A percentile compares a stretch with the other conserved stretches of the same genome.
Conservation (phyloP, 2,888 invertebrate species). For the Apodemia zela region DNA sequence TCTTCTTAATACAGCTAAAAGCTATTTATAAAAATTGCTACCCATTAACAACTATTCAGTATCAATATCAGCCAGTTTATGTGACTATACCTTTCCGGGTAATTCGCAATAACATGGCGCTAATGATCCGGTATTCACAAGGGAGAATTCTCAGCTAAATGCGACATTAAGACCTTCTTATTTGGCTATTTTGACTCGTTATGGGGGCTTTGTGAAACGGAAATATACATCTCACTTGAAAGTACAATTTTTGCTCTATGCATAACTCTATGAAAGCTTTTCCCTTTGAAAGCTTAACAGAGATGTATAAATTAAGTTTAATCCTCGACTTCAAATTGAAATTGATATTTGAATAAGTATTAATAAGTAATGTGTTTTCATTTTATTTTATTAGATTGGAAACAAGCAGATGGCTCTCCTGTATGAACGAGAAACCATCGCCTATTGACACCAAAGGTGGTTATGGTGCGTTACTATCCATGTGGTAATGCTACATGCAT, state of each 20-base stretch:
- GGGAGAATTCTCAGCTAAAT: conserved; percentile 72
- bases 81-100: conserved; percentile 38
- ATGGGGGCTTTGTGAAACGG: conserved; percentile 64
- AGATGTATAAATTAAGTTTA: not conserved
- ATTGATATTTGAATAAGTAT: not conserved
- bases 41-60: not conserved
- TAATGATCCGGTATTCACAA: conserved; percentile 74
- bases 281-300: not conserved
- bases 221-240: conserved; percentile 48
- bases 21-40: not conserved
- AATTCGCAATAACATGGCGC: conserved; percentile 74
- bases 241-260: not conserved
- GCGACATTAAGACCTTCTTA: conserved; percentile 75
- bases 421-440: too few species aligned
- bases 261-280: not conserved
- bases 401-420: too few species aligned
- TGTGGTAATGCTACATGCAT: too few species aligned
- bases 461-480: too few species aligned
- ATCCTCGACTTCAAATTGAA: not conserved
- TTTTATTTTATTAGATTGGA: too few species aligned
- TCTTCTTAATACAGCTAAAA: not conserved
- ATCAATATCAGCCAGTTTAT: conserved; percentile 36
- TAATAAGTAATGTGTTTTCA: too few species aligned
- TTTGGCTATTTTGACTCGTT: conserved; percentile 75
- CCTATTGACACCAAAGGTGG: too few species aligned